These are phyloP conservation scores for Pollenia amentaria DNA, from an alignment of 2,888 invertebrate species.

Conservation along the genomic window DNA sequence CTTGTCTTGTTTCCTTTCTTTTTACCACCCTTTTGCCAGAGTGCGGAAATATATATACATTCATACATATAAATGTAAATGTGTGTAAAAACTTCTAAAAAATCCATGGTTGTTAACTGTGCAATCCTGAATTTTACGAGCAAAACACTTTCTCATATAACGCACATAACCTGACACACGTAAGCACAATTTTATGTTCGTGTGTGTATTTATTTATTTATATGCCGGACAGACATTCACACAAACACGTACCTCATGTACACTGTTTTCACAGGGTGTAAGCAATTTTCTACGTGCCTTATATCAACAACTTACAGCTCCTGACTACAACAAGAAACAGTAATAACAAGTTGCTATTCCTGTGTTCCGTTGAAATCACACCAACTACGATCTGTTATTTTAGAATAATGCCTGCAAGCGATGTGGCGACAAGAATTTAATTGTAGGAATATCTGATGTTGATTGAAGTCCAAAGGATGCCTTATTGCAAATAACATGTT, in stretches of 20 bases:
- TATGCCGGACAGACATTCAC: conserved; percentile 6
- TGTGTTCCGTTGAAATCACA: not conserved
- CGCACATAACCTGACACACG: conserved; percentile 11
- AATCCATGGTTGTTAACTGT: conserved; percentile 66
- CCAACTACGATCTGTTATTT: not conserved
- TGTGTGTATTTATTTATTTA: not conserved
- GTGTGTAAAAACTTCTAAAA: conserved; percentile 17
- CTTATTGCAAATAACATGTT: not conserved
- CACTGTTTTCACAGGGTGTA: conserved; percentile 63
- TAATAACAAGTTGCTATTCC: conserved; percentile 11
- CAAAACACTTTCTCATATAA: conserved; percentile 48
- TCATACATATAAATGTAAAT: not conserved
- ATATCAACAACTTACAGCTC: conserved; percentile 40
- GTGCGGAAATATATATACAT: too few relatives aligned
- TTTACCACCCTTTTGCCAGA: not conserved
- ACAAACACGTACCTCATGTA: conserved; percentile 11
- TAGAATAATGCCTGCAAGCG: conserved; percentile 26
- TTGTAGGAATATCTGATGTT: not conserved
- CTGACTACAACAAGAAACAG: not conserved
- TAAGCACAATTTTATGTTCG: not conserved
- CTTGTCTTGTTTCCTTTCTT: conserved; percentile 6
- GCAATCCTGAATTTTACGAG: conserved; percentile 55
- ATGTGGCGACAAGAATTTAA: not conserved
- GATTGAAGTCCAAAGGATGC: not conserved
- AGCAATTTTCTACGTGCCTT: conserved; percentile 70